phyloP scores from a whole-genome alignment of 1,140 invertebrate genomes.

The Battus philenor region DNA sequence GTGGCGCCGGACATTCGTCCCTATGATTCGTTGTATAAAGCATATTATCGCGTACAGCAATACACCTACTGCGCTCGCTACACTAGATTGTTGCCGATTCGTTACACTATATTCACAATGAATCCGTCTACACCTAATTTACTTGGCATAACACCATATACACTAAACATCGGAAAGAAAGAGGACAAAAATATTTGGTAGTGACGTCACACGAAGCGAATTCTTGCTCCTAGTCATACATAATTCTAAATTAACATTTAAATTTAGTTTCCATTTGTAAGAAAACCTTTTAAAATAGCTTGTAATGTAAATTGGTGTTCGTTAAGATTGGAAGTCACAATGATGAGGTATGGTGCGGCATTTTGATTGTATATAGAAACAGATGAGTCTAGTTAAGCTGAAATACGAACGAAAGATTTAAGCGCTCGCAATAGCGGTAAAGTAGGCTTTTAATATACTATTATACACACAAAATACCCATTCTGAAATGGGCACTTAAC shows the following conservation, averaged over 20 bases:
- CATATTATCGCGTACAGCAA: conserved; percentile 10
- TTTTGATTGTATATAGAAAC: conserved; percentile 21
- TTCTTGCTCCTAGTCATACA: conserved; percentile 13
- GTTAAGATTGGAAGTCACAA: conserved; percentile 18
- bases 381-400: conserved; percentile 2
- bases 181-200: conserved; percentile 41
- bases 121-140: conserved; percentile 29
- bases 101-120: conserved; percentile 26
- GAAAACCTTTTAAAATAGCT: neutral
- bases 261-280: conserved; percentile 8
- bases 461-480: too few species aligned
- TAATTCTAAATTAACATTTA: conserved; percentile 11
- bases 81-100: conserved; percentile 7
- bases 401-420: neutral
- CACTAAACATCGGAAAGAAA: conserved; percentile 27
- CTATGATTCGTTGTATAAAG: conserved; percentile 22
- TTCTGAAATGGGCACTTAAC: too few species aligned
- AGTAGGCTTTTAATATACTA: too few species aligned
- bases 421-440: neutral
- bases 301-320: conserved; percentile 18
- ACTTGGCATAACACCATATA: conserved; percentile 28
- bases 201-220: conserved; percentile 24
- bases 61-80: neutral
- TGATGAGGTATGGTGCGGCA: conserved; percentile 50
- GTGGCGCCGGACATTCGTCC: conserved; percentile 5